These are phyloP conservation scores for Pelosia muscerda DNA, from an alignment of 2,888 invertebrate species.

Conservation along the genomic window DNA sequence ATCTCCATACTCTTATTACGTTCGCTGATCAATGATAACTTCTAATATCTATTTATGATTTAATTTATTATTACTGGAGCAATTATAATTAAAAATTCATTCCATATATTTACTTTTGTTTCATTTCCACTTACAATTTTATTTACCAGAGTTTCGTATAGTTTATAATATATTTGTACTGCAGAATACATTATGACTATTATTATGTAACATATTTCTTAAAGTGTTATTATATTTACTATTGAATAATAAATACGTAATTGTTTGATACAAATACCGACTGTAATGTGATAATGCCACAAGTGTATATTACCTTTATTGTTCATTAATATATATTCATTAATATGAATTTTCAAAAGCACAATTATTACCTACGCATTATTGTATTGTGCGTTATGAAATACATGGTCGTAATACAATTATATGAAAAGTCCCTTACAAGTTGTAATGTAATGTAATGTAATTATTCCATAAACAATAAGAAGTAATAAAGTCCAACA, in stretches of 20 bases:
- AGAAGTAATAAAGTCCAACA: not conserved
- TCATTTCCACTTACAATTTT: not conserved
- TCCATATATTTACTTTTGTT: not conserved
- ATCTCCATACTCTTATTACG: constrained; percentile 74
- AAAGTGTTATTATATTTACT: constrained; percentile 20
- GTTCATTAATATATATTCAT: not conserved
- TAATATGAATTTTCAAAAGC: not conserved
- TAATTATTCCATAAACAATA: not conserved
- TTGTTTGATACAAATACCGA: constrained; percentile 38
- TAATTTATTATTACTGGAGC: constrained; percentile 17
- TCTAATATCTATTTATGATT: constrained; percentile 22
- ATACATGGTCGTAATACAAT: not conserved
- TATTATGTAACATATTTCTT: too few relatives aligned
- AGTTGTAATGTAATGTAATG: not conserved
- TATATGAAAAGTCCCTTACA: not conserved
- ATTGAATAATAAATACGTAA: constrained; percentile 42
- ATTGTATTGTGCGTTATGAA: not conserved
- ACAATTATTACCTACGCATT: not conserved
- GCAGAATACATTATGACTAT: too few relatives aligned
- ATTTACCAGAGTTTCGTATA: not conserved
- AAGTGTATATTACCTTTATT: constrained; percentile 19
- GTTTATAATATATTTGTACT: too few relatives aligned
- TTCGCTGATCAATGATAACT: constrained; percentile 57
- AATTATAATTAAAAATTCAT: constrained; percentile 35
- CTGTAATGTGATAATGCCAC: constrained; percentile 40